These are phyloP conservation scores for Drosophila ananassae DNA, from an alignment of 1,140 invertebrate genomes.

Conservation along the genomic window DNA sequence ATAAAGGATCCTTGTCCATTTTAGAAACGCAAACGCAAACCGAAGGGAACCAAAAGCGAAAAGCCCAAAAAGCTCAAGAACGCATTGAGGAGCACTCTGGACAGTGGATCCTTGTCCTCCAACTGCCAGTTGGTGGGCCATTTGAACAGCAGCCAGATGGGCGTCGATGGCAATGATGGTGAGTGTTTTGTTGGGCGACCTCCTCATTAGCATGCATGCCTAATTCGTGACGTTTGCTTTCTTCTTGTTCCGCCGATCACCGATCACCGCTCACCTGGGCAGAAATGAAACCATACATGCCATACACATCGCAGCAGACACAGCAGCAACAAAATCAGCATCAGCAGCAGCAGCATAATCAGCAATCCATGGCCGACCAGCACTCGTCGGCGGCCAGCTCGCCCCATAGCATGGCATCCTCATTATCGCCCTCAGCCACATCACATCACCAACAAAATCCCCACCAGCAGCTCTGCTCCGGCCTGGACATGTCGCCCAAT, in stretches of 20 bases:
- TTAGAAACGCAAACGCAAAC: conserved; percentile 95
- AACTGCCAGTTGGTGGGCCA: conserved; percentile 36
- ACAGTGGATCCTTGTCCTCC: conserved; percentile 28
- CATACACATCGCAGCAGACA: conserved; percentile 64
- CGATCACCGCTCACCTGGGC: conserved; percentile 2
- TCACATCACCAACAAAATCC: conserved; percentile 30
- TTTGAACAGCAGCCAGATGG: conserved; percentile 36
- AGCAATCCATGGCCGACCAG: conserved; percentile 49
- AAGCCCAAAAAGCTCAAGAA: conserved; percentile 64
- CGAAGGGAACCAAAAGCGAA: conserved; percentile 87
- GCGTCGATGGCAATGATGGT: conserved; percentile 58
- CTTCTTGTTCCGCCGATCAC: conserved; percentile 47
- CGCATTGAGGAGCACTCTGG: conserved; percentile 22
- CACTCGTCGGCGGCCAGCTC: conserved; percentile 68
- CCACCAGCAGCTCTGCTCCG: conserved; percentile 57
- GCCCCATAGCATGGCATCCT: conserved; percentile 71
- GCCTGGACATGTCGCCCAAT: conserved; percentile 69
- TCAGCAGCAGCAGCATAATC: conserved; percentile 38
- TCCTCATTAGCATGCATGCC: conserved; percentile 54
- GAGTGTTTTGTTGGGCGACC: conserved; percentile 26
- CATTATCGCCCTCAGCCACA: conserved; percentile 64
- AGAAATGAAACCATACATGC: conserved; percentile 63
- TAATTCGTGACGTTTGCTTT: conserved; percentile 77
- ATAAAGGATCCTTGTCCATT: neutral
- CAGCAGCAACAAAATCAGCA: conserved; percentile 43